Percentiles rank a stretch among this genome's conserved stretches.
These are phyloP conservation scores for Loris lydekkerianus DNA, from an alignment of 2,797 vertebrate species.

Conservation along the genomic window DNA sequence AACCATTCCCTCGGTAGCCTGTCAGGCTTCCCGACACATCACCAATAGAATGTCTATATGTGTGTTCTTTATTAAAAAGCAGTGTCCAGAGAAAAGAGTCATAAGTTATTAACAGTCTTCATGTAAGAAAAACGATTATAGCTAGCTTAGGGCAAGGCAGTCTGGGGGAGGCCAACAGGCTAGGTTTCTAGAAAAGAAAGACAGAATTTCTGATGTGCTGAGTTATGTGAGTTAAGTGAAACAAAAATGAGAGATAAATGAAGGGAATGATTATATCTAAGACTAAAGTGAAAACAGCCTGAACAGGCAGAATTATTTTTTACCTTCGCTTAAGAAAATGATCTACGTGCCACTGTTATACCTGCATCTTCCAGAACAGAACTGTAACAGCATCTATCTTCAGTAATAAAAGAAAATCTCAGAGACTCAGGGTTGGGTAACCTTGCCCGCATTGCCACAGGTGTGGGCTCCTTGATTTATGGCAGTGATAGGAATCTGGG, in stretches of 20 bases:
- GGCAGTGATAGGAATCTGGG: slow-evolving; percentile 34
- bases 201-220: neutral
- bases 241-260: neutral
- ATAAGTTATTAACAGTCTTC: neutral
- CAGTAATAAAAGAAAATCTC: slow-evolving; percentile 15
- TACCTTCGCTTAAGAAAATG: slow-evolving; percentile 55
- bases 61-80: slow-evolving; percentile 47
- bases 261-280: neutral
- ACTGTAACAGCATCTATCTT: slow-evolving; percentile 18
- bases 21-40: neutral
- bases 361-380: neutral
- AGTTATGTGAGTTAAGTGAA: neutral
- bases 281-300: neutral
- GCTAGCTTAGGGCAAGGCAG: neutral
- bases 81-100: neutral
- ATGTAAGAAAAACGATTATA: neutral
- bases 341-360: neutral
- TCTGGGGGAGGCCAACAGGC: neutral
- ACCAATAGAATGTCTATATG: neutral
- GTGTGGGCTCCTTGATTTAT: slow-evolving; percentile 71
- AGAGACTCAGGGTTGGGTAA: slow-evolving; percentile 36
- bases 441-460: neutral
- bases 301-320: neutral
- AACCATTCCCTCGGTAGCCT: neutral
- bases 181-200: neutral